Conservation (phyloP, 2,797 vertebrate species). For the Falco novaeseelandiae region DNA sequence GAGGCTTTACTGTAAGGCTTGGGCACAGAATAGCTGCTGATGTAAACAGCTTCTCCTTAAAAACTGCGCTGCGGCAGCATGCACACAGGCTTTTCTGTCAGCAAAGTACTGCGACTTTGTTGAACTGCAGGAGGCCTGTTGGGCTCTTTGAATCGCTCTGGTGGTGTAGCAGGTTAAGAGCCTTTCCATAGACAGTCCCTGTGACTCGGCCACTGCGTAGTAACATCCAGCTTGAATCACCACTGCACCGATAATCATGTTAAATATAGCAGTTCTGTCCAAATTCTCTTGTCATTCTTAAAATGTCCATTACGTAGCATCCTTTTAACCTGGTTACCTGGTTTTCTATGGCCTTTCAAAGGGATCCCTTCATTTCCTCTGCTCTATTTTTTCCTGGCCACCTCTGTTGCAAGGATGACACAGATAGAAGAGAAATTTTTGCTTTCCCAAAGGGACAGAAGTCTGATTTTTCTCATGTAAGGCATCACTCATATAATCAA, state of each 20-base stretch:
- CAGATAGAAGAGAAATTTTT: neutral
- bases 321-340: conserved; percentile 33
- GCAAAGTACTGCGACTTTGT: neutral
- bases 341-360: neutral
- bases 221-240: neutral
- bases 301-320: neutral
- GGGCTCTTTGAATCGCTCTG: neutral
- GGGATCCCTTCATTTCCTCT: neutral
- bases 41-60: neutral
- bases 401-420: neutral
- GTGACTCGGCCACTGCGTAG: neutral
- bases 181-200: neutral
- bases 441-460: neutral
- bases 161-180: neutral
- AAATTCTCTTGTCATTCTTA: neutral
- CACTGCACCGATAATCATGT: accelerated
- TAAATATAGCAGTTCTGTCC: neutral
- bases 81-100: neutral
- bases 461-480: neutral
- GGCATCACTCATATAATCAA: neutral
- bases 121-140: neutral
- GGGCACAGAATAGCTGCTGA: neutral
- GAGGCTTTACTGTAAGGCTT: neutral
- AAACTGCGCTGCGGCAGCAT: neutral
- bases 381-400: neutral